Base-by-base conservation (phyloP, 1,140 invertebrate genomes). In the Goniozus legneri region DNA sequence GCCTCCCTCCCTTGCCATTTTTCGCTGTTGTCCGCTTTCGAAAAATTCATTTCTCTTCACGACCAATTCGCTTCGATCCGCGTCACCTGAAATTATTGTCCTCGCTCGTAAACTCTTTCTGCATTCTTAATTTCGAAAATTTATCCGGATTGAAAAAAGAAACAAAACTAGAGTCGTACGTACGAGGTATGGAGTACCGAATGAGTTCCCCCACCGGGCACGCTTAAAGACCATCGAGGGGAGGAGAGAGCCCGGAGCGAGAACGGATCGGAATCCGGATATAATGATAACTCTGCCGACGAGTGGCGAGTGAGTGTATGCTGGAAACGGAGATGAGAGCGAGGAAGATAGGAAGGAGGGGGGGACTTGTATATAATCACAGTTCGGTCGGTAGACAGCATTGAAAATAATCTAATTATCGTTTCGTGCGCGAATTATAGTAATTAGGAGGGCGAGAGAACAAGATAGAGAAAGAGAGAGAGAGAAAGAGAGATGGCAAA, bases 371-470 rank as follows among this genome's bases (percentile, higher is more conserved):
- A 27, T 27, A 27, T 12, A 27, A 27, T 7, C 24, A 27, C 24
- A n/a, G 24, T 13, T 4, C 24, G 24, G 30, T n/a, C 19, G 32
- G 20, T 38, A 36, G 20, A 37, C 32, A 36, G 56, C 50, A 54
- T 50, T 60, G 54, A 60, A 60, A 61, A 60, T 61, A 61, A 61
- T 61, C 59, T 61, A 61, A 61, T 61, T 61, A 61, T 60, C 60
- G 48, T 24, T 51, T 50, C 31, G 43, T 52, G 47, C 59, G 58
- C n/a, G n/a, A n/a, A 60, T 61, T 60, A 61, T 61, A 61, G 59
- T 61, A 54, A 61, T 61, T 61, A 58, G 44, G 47, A 39, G 48
- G 48, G 47, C 10, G 34, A 43, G 55, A 16, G 39, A 35, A 4
- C 44, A 20, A 16, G 43, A 24, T 15, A 13, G 45, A 24, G 35